Base-by-base conservation (phyloP, 2,797 vertebrate species). In the Atherinosoma microstoma region DNA sequence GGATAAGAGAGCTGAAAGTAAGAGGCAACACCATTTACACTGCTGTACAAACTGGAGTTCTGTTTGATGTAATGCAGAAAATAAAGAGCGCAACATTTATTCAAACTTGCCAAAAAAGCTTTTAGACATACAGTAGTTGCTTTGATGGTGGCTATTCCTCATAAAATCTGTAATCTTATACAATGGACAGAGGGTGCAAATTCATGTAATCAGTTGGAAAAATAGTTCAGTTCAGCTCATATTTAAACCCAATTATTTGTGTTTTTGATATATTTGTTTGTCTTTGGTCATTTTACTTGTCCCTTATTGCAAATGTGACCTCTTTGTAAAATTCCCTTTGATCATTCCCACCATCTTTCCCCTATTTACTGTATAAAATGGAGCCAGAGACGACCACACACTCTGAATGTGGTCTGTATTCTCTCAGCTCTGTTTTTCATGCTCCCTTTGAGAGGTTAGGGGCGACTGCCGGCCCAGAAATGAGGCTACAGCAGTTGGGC, bases 401-500 rank as follows among this genome's bases (percentile, higher is more conserved):
- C 79, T 73, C 59, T 35, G 76, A 62, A 71, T 78, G 58, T 54
- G 56, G 70, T 66, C 75, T 78, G 75, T 63, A 57, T 80, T 83
- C 83, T 73, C 70, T 63, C 73, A 57, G 77, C 78, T 75, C 68
- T 69, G 60, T 67, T 82, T 76, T 76, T 77, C 64, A 62, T 79
- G 76, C 59, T 83, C 57, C 64, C 85, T 69, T 16, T 78, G 70
- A 79, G 70, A 61, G 85, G 80, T 83, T 66, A 70, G 78, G 80
- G 83, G 70, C 11, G 63, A 73, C 58, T 64, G 67, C 59, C 51
- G 51, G 24, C 2, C 40, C 70, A 81, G 81, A 91, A 91, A 90
- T 71, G 40, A 90, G 85, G 84, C 87, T 74, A 81, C 75, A 73
- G 79, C 83, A 85, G 76, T 82, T 82, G 80, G 82, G 83, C 87